Conservation (phyloP, 2,797 vertebrate species). For the Gorsachius magnificus region DNA sequence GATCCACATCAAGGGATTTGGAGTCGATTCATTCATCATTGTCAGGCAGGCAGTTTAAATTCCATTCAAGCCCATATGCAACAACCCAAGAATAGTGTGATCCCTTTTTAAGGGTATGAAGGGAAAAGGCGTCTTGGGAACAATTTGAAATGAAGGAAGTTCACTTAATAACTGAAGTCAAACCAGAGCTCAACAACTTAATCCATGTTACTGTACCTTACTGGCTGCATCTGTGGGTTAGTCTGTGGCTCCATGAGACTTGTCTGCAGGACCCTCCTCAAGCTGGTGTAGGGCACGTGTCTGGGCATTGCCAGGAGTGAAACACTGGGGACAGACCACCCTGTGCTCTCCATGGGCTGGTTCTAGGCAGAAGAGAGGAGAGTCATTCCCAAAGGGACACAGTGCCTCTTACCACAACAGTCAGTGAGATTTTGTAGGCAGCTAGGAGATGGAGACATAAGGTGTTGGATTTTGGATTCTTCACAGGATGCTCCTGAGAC, state of each 20-base stretch:
- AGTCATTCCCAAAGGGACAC: background rate
- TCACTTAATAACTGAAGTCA: background rate
- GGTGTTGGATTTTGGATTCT: background rate
- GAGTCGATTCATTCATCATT: slow-evolving; percentile 61
- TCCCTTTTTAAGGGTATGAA: slow-evolving; percentile 33
- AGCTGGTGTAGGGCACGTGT: rapidly evolving
- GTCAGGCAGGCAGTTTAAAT: slow-evolving; percentile 58
- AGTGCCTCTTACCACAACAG: background rate
- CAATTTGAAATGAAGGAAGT: background rate
- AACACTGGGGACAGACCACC: background rate
- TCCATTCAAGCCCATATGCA: background rate
- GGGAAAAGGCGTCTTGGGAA: slow-evolving; percentile 30
- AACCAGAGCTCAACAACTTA: background rate
- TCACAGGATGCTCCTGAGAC: background rate
- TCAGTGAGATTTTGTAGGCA: background rate
- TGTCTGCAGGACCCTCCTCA: background rate
- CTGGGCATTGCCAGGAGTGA: background rate
- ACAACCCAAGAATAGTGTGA: slow-evolving; percentile 27
- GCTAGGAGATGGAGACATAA: background rate
- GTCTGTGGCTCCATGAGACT: background rate
- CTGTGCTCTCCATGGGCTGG: background rate
- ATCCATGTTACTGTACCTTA: background rate
- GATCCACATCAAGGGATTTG: slow-evolving; percentile 60
- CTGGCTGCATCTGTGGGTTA: background rate
- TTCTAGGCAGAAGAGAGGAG: background rate